Evolutionary conservation across 2,113 vertebrate species (phyloP).

Genomic region (Hepsetus odoe): DNA sequence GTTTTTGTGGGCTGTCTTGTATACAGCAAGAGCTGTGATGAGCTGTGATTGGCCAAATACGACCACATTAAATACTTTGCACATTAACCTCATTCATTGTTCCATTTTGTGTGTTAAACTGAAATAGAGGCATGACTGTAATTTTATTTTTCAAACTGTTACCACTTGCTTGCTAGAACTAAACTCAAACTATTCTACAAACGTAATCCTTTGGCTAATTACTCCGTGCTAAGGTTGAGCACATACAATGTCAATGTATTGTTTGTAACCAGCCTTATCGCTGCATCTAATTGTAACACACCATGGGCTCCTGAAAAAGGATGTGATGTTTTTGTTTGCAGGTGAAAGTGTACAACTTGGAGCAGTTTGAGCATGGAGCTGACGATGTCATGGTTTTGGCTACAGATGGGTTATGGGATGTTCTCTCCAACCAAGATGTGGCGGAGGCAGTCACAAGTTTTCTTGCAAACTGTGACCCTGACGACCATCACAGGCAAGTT

Average conservation of each 20-base stretch:
- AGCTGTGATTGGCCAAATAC: no score
- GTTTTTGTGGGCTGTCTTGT: no score
- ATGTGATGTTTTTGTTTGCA: conserved; percentile 59
- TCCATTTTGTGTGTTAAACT: no score
- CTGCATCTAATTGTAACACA: background rate
- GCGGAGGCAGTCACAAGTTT: conserved; percentile 88
- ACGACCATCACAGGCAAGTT: conserved; percentile 91
- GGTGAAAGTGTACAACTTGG: conserved; percentile 90
- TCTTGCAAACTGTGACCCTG: conserved; percentile 94
- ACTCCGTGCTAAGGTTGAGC: no score
- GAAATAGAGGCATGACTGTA: no score
- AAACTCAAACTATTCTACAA: no score
- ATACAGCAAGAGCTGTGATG: no score
- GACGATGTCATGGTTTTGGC: conserved; percentile 93
- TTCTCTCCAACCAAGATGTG: conserved; percentile 94
- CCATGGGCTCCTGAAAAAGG: background rate
- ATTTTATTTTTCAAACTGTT: no score
- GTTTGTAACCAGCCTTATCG: background rate
- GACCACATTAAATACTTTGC: no score
- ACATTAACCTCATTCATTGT: no score
- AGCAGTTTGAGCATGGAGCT: conserved; percentile 83
- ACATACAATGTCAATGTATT: background rate
- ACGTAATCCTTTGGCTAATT: no score
- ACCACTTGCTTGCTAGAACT: no score
- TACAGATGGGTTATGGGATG: conserved; percentile 97